Evolutionary conservation across 1,140 invertebrate genomes (phyloP).

Genomic region (Tetramorium alpestre): DNA sequence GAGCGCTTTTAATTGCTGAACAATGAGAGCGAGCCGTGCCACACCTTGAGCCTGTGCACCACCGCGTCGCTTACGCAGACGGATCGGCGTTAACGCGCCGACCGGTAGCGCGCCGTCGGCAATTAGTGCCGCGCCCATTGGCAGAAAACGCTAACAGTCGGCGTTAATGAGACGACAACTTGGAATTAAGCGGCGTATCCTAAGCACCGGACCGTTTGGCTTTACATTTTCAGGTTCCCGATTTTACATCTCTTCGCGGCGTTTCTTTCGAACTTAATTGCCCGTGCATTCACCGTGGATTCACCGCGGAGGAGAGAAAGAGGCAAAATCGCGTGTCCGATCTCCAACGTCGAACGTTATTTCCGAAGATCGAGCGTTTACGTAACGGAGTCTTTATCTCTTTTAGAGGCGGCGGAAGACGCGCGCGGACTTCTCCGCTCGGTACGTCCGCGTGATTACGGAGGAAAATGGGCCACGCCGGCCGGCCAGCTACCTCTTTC

Average conservation of each 20-base stretch:
- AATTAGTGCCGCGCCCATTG: conserved; percentile 62
- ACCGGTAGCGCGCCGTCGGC: conserved; percentile 37
- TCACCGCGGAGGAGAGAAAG: too few relatives aligned
- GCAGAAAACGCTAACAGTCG: conserved; percentile 31
- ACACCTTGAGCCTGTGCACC: conserved; percentile 77
- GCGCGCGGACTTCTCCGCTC: not conserved
- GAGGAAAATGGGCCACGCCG: conserved; percentile 5
- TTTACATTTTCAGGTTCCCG: not conserved
- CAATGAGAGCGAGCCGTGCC: conserved; percentile 77
- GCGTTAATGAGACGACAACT: conserved; percentile 4
- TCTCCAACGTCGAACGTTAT: not conserved
- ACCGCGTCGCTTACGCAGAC: conserved; percentile 78
- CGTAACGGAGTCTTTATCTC: conserved; percentile 26
- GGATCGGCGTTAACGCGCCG: conserved; percentile 66
- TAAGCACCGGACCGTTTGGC: not conserved
- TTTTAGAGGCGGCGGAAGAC: not conserved
- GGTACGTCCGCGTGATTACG: conserved; percentile 3
- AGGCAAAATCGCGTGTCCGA: not conserved
- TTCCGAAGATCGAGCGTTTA: conserved; percentile 7
- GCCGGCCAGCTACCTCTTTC: not conserved
- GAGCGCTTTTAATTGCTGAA: conserved; percentile 84
- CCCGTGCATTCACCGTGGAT: not conserved
- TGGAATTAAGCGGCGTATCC: conserved; percentile 28
- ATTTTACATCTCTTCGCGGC: not conserved
- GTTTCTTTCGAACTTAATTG: conserved; percentile 1